Base-by-base conservation (phyloP, 2,113 vertebrate species). In the Centrocercus urophasianus region DNA sequence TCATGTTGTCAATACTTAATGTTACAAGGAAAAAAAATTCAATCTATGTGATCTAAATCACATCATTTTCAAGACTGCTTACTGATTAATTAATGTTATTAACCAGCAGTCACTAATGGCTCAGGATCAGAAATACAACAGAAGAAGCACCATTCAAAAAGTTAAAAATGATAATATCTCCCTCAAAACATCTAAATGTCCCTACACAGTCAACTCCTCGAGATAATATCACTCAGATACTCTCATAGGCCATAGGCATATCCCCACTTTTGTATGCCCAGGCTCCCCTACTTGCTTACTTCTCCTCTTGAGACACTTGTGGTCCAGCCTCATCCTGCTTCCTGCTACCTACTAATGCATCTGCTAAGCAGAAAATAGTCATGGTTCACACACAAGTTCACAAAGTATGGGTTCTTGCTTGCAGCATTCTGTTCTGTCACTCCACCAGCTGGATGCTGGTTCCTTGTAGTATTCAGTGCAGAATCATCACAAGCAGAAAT, bases 261-360 rank as follows among this genome's bases (percentile, higher is more conserved):
- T 32, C 14, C 43, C 24, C 8, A 6, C 4, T 56, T n/a, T 34
- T 36, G 19, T 8, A 11, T 15, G 7, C 3, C 6, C 17, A 43
- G 47, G 20, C 17, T 64, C 7, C 19, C 22, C 19, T 22, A 0
- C 21, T 73, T 40, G 12, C 40, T 76, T 36, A 10, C 8, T 70
- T 32, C 11, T 17, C 17, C 36, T 47, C n/a, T 69, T 0, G 0
- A 78, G 18, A n/a, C 22, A 3, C 0, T 3, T 6, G 8, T 21
- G 42, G 34, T 56, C 40, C 57, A 61, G 0, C 27, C 27, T 56
- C 34, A 11, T 67, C 13, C 42, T 22, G 19, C 8, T 52, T 48
- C 22, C 66, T 11, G 8, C 27, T 20, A 5, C 6, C 19, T 69
- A 54, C 22, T 42, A 63, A 10, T 6, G 59, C 11, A 22, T 30